These are phyloP conservation scores for Empidonax alnorum DNA, from an alignment of 2,113 vertebrate species.

Conservation along the genomic window DNA sequence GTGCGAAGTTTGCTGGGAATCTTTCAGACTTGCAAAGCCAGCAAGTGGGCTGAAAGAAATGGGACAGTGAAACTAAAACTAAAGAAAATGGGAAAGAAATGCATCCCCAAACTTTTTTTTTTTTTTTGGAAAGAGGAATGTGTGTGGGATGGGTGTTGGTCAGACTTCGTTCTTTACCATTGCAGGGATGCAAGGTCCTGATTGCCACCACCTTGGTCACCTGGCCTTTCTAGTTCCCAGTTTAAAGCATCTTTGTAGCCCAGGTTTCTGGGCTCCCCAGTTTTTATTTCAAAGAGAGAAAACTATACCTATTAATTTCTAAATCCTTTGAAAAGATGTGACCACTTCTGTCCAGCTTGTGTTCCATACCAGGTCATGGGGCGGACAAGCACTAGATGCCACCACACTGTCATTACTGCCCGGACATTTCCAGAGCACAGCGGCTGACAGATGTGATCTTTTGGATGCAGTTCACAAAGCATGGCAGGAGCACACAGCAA, in stretches of 20 bases:
- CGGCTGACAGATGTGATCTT: neutral
- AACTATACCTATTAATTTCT: neutral
- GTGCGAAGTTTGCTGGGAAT: neutral
- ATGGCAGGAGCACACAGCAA: neutral
- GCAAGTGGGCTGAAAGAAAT: neutral
- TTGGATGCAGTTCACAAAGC: neutral
- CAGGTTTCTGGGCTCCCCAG: neutral
- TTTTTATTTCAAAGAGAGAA: neutral
- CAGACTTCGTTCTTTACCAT: neutral
- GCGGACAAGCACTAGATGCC: neutral
- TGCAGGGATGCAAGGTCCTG: neutral
- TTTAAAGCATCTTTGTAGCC: neutral
- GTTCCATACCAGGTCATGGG: neutral
- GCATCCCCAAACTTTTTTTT: neutral
- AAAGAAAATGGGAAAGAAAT: neutral
- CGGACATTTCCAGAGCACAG: neutral
- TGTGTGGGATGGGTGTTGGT: neutral
- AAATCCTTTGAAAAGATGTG: neutral
- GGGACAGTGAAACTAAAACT: neutral
- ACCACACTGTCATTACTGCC: neutral
- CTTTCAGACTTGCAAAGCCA: neutral
- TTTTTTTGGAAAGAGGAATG: neutral
- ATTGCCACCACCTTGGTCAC: neutral
- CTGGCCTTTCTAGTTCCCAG: neutral
- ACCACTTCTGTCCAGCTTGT: neutral